These are phyloP conservation scores for Montipora capricornis DNA, from an alignment of 64 coral and sea anemone species.

Conservation along the genomic window DNA sequence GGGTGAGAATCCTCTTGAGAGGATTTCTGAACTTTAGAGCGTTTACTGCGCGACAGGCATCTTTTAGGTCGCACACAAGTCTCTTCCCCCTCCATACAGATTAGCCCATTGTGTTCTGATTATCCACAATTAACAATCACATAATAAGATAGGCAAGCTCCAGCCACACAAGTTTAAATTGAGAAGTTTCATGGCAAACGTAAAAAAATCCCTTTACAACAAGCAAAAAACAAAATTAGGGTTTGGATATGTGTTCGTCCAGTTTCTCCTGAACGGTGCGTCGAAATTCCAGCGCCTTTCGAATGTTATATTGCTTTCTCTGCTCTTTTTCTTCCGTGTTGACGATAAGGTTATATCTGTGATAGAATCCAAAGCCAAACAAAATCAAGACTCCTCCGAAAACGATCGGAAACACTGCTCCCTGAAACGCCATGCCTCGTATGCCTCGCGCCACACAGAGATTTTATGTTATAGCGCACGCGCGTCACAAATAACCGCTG, in stretches of 20 bases:
- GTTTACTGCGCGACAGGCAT: conserved; percentile 44
- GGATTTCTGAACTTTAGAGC: not conserved
- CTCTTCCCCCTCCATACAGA: conserved; percentile 24
- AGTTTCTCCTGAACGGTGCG: conserved; percentile 80
- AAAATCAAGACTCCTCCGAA: conserved; percentile 83
- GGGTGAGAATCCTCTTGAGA: not conserved
- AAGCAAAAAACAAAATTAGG: not conserved
- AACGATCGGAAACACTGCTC: conserved; percentile 76
- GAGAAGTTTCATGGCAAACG: not conserved
- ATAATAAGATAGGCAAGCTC: not conserved
- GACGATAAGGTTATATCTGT: conserved; percentile 85
- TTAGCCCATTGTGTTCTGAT: not conserved
- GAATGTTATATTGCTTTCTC: conserved; percentile 66
- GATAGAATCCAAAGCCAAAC: conserved; percentile 86
- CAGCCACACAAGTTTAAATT: not conserved
- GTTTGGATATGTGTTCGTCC: conserved; percentile 72
- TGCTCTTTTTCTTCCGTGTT: conserved; percentile 70
- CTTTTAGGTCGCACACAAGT: not conserved
- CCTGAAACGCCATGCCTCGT: conserved; percentile 62
- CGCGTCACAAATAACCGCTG: too few relatives aligned
- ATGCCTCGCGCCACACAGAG: too few relatives aligned
- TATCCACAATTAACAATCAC: not conserved
- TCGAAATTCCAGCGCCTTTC: conserved; percentile 84
- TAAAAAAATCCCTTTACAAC: not conserved
- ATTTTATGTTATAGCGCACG: too few relatives aligned